A percentile compares a stretch with the other conserved stretches of the same genome.
Evolutionary conservation across 2,888 invertebrate species (phyloP).

Genomic region (Sialis lutaria): DNA sequence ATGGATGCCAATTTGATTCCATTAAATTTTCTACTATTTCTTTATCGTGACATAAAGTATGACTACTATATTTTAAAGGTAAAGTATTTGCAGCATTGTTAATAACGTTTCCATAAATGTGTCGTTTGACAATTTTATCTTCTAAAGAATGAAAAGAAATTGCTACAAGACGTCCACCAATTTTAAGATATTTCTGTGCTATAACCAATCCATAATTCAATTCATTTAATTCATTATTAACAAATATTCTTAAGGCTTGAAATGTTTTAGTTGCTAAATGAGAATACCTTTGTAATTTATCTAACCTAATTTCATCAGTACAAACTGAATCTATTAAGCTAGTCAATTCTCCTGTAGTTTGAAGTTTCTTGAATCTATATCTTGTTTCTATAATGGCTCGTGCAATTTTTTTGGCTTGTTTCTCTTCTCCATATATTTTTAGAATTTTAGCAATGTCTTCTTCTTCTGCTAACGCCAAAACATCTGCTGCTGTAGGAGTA

Average conservation of each 20-base stretch:
- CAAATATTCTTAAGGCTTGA: conserved; percentile 84
- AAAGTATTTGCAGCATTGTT: conserved; percentile 53
- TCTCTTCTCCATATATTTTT: conserved; percentile 87
- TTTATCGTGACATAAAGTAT: conserved; percentile 36
- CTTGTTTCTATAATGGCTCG: conserved; percentile 73
- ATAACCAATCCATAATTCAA: conserved; percentile 73
- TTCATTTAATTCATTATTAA: conserved; percentile 93
- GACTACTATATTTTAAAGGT: conserved; percentile 53
- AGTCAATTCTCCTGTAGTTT: conserved; percentile 69
- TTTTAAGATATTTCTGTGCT: conserved; percentile 58
- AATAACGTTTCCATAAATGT: conserved; percentile 59
- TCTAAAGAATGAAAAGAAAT: conserved; percentile 87
- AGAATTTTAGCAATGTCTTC: conserved; percentile 64
- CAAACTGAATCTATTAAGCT: conserved; percentile 47
- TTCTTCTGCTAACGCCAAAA: conserved; percentile 64
- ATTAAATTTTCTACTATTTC: conserved; percentile 41
- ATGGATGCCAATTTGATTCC: conserved; percentile 53
- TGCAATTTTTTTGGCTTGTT: conserved; percentile 69
- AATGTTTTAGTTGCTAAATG: conserved; percentile 87
- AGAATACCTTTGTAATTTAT: conserved; percentile 55
- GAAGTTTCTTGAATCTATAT: conserved; percentile 52
- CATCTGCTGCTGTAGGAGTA: conserved; percentile 71
- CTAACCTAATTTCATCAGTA: conserved; percentile 35
- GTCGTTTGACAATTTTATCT: conserved; percentile 84
- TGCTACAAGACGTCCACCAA: conserved; percentile 60